phyloP scores from a whole-genome alignment of 2,113 vertebrate species.

The Malurus alboscapulatus region DNA sequence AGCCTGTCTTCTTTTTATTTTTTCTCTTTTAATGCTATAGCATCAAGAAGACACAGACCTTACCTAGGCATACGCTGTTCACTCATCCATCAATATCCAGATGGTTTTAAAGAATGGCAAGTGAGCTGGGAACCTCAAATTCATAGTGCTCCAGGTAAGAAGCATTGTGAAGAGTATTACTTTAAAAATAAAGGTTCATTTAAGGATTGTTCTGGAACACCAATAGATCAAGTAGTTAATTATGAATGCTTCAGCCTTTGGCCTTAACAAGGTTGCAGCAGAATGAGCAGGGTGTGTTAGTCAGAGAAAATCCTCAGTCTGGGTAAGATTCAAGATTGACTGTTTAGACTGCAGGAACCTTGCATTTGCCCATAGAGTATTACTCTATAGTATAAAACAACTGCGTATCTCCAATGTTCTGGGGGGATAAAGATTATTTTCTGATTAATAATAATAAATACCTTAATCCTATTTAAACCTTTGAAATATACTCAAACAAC shows the following conservation, averaged over 20 bases:
- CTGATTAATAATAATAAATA: background rate
- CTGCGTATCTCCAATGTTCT: background rate
- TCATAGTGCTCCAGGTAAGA: background rate
- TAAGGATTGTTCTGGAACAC: background rate
- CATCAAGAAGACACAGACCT: background rate
- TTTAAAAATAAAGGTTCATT: background rate
- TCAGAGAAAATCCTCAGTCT: background rate
- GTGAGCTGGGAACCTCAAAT: background rate
- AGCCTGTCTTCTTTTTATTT: background rate
- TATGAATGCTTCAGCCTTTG: background rate
- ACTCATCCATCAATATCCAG: background rate
- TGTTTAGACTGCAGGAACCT: background rate
- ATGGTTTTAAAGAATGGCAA: background rate
- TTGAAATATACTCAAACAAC: background rate
- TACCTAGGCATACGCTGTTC: background rate
- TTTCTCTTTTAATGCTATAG: background rate
- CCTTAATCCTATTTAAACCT: background rate
- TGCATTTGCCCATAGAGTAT: background rate
- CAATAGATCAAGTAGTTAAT: background rate
- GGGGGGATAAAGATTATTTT: background rate
- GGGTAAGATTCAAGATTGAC: background rate
- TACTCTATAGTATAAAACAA: background rate
- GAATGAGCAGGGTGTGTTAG: background rate
- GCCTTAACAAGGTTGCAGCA: background rate
- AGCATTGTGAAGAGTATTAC: background rate